phyloP scores from a whole-genome alignment of 2,113 vertebrate species.

The Macaca fascicularis region DNA sequence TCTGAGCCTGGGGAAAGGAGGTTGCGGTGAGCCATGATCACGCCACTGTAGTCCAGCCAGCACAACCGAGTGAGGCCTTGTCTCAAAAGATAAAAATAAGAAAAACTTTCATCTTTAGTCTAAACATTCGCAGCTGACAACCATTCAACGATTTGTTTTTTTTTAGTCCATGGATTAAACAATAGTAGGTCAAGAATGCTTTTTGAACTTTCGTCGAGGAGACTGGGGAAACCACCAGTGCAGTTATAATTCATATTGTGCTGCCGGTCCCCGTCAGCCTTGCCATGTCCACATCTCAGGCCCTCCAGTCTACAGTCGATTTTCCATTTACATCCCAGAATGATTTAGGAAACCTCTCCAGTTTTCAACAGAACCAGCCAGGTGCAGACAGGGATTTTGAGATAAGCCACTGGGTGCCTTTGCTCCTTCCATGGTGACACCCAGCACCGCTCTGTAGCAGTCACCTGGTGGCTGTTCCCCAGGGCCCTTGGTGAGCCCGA shows the following conservation, averaged over 20 bases:
- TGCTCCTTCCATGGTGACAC: not conserved
- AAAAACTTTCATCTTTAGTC: not conserved
- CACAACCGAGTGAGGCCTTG: too few species aligned
- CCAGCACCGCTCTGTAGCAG: too few species aligned
- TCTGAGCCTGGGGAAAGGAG: too few species aligned
- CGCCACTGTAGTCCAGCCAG: too few species aligned
- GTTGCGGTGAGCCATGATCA: too few species aligned
- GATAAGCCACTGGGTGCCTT: not conserved
- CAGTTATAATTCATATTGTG: not conserved
- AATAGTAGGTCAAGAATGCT: fast-evolving
- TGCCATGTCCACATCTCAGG: fast-evolving
- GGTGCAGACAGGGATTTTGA: not conserved
- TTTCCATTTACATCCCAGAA: not conserved
- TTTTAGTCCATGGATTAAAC: not conserved
- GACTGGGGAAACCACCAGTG: fast-evolving
- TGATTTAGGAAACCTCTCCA: not conserved
- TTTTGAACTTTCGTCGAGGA: not conserved
- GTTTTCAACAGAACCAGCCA: not conserved
- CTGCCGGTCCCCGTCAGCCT: fast-evolving
- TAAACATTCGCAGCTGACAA: not conserved
- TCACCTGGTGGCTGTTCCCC: not conserved
- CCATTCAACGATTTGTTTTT: too few species aligned
- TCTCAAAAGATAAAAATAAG: too few species aligned
- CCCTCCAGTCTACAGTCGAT: fast-evolving
- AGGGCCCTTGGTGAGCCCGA: fast-evolving